A percentile compares a stretch with the other conserved stretches of the same genome.
Evolutionary conservation across 2,113 vertebrate species (phyloP).

Genomic region (Percopsis transmontana): DNA sequence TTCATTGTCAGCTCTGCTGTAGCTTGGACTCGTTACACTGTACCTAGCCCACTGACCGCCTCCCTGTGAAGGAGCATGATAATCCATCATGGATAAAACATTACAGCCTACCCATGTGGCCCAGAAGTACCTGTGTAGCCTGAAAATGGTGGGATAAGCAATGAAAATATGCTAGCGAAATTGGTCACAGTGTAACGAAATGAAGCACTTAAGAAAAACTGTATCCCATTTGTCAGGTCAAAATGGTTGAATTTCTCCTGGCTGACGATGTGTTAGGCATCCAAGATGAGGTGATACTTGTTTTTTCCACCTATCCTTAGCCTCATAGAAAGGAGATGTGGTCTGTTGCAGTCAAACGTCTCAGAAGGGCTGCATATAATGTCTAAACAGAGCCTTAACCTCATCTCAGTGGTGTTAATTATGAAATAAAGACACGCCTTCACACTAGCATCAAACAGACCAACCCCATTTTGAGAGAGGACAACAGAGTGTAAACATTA

Average conservation of each 20-base stretch:
- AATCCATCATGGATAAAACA: conserved; percentile 61
- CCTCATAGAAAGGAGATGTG: conserved; percentile 35
- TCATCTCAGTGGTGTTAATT: conserved; percentile 67
- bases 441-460: conserved; percentile 47
- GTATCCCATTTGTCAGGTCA: conserved; percentile 38
- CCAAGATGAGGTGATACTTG: conserved; percentile 46
- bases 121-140: neutral
- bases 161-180: conserved; percentile 27
- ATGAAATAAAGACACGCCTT: conserved; percentile 58
- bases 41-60: conserved; percentile 30
- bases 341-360: conserved; percentile 57
- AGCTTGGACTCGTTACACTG: conserved; percentile 24
- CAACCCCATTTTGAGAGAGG: conserved; percentile 46
- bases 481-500: conserved; percentile 32
- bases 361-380: conserved; percentile 58
- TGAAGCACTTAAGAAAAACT: conserved; percentile 46
- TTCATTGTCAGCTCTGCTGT: conserved; percentile 53
- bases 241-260: conserved; percentile 41
- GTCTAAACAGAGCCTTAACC: conserved; percentile 57
- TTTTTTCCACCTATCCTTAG: conserved; percentile 31
- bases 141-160: conserved; percentile 35
- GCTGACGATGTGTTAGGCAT: conserved; percentile 1
- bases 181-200: conserved; percentile 53
- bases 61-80: conserved; percentile 32
- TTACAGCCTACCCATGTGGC: conserved; percentile 36